These are phyloP conservation scores for Microctonus brassicae DNA, from an alignment of 2,888 invertebrate genomes.

Conservation along the genomic window DNA sequence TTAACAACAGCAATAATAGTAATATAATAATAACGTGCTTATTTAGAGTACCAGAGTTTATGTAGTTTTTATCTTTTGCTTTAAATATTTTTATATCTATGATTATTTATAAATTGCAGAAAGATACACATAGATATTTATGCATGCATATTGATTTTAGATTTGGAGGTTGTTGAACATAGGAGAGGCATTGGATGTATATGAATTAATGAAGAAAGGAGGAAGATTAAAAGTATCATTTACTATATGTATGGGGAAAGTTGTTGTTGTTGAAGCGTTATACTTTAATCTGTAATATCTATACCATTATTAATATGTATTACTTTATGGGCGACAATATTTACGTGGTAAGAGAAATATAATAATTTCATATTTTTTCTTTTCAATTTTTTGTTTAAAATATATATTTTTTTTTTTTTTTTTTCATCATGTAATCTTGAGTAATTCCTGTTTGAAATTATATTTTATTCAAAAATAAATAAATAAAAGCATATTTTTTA, in stretches of 20 bases:
- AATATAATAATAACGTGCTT: neutral
- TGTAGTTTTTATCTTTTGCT: neutral
- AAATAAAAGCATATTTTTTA: too few species aligned
- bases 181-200: slow-evolving; percentile 64
- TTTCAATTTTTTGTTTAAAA: slow-evolving; percentile 12
- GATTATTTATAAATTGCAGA: slow-evolving; percentile 22
- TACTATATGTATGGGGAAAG: neutral
- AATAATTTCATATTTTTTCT: slow-evolving; percentile 21
- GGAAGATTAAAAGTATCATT: neutral
- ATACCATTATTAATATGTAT: slow-evolving; percentile 11
- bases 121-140: slow-evolving; percentile 57
- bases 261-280: too few species aligned
- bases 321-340: slow-evolving; percentile 29
- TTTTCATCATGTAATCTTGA: neutral
- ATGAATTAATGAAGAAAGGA: slow-evolving; percentile 42
- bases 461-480: too few species aligned
- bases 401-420: slow-evolving; percentile 2
- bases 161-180: slow-evolving; percentile 56
- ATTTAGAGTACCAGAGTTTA: too few species aligned
- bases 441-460: too few species aligned
- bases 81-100: slow-evolving; percentile 27
- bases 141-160: too few species aligned
- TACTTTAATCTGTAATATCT: too few species aligned
- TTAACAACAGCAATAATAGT: too few species aligned
- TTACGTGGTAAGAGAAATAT: slow-evolving; percentile 1